Evolutionary conservation across 2,888 invertebrate species (phyloP).

Genomic region (Ptychoptera albimana): DNA sequence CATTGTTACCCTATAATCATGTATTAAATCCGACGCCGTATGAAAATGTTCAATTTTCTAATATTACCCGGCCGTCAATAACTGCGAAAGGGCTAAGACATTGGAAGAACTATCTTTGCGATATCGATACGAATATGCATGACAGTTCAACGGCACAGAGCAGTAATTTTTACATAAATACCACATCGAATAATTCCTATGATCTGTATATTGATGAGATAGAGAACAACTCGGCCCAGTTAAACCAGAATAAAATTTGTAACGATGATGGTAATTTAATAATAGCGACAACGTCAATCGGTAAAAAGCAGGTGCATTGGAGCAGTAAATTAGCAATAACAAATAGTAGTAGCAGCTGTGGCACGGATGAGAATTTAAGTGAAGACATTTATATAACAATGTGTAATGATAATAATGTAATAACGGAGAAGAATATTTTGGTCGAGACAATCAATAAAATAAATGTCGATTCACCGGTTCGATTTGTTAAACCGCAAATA

Average conservation of each 20-base stretch:
- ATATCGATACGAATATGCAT: constrained; percentile 11
- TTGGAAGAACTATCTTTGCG: constrained; percentile 13
- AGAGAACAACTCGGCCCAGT: constrained; percentile 7
- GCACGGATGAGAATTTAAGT: constrained; percentile 6
- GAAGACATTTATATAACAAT: constrained; percentile 10
- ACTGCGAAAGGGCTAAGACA: constrained; percentile 10
- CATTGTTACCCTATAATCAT: constrained; percentile 1
- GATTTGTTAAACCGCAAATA: no score
- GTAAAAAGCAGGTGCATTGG: constrained; percentile 8
- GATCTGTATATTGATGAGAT: constrained; percentile 12
- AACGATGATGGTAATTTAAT: background rate
- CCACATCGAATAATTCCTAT: constrained; percentile 11
- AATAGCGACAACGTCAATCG: no score
- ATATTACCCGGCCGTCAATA: constrained; percentile 8
- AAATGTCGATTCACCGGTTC: constrained; percentile 3
- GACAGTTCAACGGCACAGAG: constrained; percentile 13
- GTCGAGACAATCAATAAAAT: constrained; percentile 14
- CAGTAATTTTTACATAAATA: constrained; percentile 12
- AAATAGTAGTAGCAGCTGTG: constrained; percentile 4
- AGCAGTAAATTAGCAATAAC: constrained; percentile 3
- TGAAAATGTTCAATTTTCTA: constrained; percentile 13
- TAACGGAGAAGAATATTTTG: constrained; percentile 12
- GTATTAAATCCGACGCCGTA: constrained; percentile 11
- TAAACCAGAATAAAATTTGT: background rate
- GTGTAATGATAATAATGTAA: constrained; percentile 7